Evolutionary conservation across 1,140 invertebrate species (phyloP).

Genomic region (Centruroides sculpturatus): DNA sequence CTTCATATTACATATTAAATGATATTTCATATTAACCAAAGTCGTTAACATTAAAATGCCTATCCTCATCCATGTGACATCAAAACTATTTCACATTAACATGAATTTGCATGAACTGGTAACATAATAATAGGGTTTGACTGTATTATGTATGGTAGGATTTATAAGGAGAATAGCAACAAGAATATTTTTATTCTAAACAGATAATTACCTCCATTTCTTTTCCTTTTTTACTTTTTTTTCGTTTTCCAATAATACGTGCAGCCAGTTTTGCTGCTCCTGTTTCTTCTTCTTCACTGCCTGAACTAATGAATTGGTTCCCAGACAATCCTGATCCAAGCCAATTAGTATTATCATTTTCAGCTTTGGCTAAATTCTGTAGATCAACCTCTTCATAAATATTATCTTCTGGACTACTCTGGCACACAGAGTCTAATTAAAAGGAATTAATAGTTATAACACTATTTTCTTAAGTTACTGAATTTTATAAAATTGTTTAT

Average conservation of each 20-base stretch:
- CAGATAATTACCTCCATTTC: constrained; percentile 8
- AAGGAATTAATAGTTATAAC: no score
- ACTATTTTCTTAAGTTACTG: no score
- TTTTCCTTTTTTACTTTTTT: constrained; percentile 14
- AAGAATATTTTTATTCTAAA: background rate
- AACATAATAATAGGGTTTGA: no score
- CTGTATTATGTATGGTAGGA: no score
- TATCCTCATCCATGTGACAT: no score
- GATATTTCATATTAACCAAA: no score
- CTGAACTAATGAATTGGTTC: constrained; percentile 11
- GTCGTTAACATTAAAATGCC: no score
- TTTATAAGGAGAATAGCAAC: background rate
- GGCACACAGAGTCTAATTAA: no score
- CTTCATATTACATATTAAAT: no score
- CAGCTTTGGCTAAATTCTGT: constrained; percentile 12
- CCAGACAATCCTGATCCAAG: constrained; percentile 7
- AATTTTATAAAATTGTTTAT: no score
- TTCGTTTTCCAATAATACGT: constrained; percentile 14
- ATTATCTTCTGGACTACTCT: constrained; percentile 18
- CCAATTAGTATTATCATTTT: constrained; percentile 18
- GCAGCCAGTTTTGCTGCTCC: constrained; percentile 12
- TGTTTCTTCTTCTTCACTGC: constrained; percentile 20
- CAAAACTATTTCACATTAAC: no score
- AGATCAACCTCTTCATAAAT: constrained; percentile 25
- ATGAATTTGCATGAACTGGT: no score